Evolutionary conservation across 1,140 invertebrate genomes (phyloP).

Genomic region (Zaprionus camerounensis): DNA sequence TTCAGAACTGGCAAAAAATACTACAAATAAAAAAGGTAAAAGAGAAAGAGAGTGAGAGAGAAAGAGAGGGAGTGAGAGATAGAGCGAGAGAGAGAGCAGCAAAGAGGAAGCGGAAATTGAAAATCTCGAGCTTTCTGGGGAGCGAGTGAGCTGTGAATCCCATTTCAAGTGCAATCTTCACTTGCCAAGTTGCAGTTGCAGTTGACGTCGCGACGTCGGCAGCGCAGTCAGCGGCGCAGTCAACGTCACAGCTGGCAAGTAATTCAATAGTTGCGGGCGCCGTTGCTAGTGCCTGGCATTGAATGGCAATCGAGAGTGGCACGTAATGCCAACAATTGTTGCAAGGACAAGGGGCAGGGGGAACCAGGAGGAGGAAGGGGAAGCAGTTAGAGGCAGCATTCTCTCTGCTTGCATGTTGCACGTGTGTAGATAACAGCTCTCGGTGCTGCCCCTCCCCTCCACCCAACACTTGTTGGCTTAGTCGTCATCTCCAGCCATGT

Average conservation of each 20-base stretch:
- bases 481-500: slow-evolving; percentile 24
- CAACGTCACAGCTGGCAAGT: slow-evolving; percentile 73
- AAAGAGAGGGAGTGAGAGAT: slow-evolving; percentile 14
- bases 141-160: slow-evolving; percentile 80
- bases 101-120: slow-evolving; percentile 79
- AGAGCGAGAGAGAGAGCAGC: slow-evolving; percentile 25
- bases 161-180: slow-evolving; percentile 83
- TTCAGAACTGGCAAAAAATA: slow-evolving; percentile 35
- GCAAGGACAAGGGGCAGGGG: slow-evolving; percentile 33
- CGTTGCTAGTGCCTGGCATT: slow-evolving; percentile 58
- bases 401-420: slow-evolving; percentile 72
- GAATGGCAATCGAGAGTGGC: slow-evolving; percentile 82
- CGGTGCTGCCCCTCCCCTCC: slow-evolving; percentile 1
- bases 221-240: background rate
- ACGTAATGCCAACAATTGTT: slow-evolving; percentile 81
- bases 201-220: background rate
- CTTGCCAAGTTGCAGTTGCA: slow-evolving; percentile 40
- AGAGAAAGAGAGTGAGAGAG: background rate
- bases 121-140: slow-evolving; percentile 80
- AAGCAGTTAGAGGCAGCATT: slow-evolving; percentile 13
- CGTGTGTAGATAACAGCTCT: slow-evolving; percentile 74
- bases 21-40: slow-evolving; percentile 3
- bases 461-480: slow-evolving; percentile 27
- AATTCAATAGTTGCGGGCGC: slow-evolving; percentile 80
- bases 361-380: background rate